These are phyloP conservation scores for Pseudorhombus dupliciocellatus DNA, from an alignment of 2,113 vertebrate genomes.

Conservation along the genomic window DNA sequence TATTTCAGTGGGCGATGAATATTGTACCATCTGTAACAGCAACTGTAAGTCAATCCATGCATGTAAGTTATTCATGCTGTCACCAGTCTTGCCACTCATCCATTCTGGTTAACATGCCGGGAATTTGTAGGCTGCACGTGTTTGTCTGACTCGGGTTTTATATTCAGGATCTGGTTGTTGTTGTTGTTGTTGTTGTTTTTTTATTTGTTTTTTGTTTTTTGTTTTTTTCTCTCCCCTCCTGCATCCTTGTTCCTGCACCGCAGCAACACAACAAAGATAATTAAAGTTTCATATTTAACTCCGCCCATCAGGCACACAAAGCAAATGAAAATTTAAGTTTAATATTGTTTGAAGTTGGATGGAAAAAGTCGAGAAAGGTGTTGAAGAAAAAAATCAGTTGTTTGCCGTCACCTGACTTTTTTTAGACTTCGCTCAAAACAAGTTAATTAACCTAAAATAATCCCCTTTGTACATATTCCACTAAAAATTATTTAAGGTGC, in stretches of 20 bases:
- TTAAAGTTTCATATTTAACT: slow-evolving; percentile 49
- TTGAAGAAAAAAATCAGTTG: too few relatives aligned
- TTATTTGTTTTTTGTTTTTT: not conserved
- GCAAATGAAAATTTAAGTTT: not conserved
- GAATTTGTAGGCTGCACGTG: slow-evolving; percentile 38
- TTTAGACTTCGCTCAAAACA: not conserved
- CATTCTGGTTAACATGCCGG: slow-evolving; percentile 50
- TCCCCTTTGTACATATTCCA: not conserved
- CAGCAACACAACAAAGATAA: slow-evolving; percentile 18
- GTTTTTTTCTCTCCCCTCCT: slow-evolving; percentile 2
- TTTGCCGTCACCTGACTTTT: not conserved
- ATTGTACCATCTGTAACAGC: slow-evolving; percentile 61
- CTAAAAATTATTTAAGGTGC: not conserved
- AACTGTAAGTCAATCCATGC: slow-evolving; percentile 69
- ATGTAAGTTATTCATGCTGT: slow-evolving; percentile 73
- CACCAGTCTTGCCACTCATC: slow-evolving; percentile 63
- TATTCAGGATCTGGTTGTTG: slow-evolving; percentile 7
- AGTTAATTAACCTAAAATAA: not conserved
- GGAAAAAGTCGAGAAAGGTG: too few relatives aligned
- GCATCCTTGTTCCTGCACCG: slow-evolving; percentile 6
- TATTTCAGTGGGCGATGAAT: slow-evolving; percentile 39
- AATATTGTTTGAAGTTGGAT: not conserved
- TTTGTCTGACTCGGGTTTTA: slow-evolving; percentile 45
- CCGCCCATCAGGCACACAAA: slow-evolving; percentile 17
- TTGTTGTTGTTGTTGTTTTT: too few relatives aligned